Conservation (phyloP, 2,888 invertebrate genomes). For the Dicycla oo region DNA sequence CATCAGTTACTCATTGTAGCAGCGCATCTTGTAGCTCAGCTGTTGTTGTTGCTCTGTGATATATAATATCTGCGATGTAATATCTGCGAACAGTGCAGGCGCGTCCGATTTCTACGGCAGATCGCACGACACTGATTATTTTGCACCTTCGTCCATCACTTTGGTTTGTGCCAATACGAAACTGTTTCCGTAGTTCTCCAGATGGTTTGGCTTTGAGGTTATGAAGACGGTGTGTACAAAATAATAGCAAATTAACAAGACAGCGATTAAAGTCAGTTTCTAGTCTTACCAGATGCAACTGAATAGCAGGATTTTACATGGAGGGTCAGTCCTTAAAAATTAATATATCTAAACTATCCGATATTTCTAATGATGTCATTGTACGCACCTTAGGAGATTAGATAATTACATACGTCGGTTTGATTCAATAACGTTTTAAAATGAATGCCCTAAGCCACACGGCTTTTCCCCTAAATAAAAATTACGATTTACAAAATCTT, state of each 20-base stretch:
- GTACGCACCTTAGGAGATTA: not conserved
- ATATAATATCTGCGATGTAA: too few species aligned
- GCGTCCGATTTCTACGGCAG: too few species aligned
- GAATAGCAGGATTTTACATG: too few species aligned
- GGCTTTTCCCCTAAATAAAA: not conserved
- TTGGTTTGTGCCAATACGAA: conserved; percentile 8
- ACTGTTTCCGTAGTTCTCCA: not conserved
- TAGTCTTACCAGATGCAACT: too few species aligned
- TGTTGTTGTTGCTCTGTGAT: too few species aligned
- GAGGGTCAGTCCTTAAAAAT: not conserved
- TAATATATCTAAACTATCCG: not conserved
- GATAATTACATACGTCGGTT: not conserved
- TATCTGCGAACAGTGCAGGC: too few species aligned
- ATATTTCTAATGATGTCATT: not conserved
- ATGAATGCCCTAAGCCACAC: not conserved
- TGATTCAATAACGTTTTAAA: not conserved
- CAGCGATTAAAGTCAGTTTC: too few species aligned
- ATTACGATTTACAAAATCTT: not conserved
- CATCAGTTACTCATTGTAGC: too few species aligned
- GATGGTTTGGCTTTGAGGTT: not conserved
- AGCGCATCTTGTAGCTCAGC: too few species aligned
- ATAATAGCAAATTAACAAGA: too few species aligned
- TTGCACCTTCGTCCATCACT: conserved; percentile 25
- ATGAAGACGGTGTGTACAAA: not conserved
- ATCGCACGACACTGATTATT: not conserved